Percentiles rank a stretch among this genome's conserved stretches.
phyloP scores from a whole-genome alignment of 2,888 invertebrate genomes.

The Parapristionchus giblindavisi region DNA sequence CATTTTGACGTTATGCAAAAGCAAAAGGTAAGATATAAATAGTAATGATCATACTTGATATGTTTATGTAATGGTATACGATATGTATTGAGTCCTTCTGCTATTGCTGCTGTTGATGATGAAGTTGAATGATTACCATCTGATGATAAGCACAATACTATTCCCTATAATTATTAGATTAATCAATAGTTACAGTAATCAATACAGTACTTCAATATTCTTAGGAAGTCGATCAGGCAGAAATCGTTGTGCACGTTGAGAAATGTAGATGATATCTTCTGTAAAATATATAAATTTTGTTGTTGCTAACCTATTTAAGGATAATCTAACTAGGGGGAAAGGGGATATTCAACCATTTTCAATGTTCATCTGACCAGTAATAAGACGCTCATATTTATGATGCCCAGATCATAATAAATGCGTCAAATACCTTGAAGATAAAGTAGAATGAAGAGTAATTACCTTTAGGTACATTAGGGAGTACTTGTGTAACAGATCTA shows the following conservation, averaged over 20 bases:
- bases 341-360: too few species aligned
- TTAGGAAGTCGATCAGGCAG: not conserved
- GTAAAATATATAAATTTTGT: not conserved
- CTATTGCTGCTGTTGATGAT: not conserved
- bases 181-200: not conserved
- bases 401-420: not conserved
- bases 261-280: constrained; percentile 27
- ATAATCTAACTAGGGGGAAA: too few species aligned
- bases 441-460: not conserved
- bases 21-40: too few species aligned
- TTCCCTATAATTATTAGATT: not conserved
- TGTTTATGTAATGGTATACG: constrained; percentile 10
- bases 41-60: not conserved
- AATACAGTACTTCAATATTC: not conserved
- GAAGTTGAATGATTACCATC: not conserved
- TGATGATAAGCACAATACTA: constrained; percentile 6
- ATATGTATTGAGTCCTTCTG: constrained; percentile 2
- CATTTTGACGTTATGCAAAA: too few species aligned
- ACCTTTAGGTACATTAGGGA: not conserved
- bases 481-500: not conserved
- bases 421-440: not conserved
- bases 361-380: too few species aligned
- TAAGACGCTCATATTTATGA: too few species aligned
- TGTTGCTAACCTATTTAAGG: not conserved
- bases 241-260: not conserved